Base-by-base conservation (phyloP, 2,797 vertebrate species). In the Tarsius wallacei region DNA sequence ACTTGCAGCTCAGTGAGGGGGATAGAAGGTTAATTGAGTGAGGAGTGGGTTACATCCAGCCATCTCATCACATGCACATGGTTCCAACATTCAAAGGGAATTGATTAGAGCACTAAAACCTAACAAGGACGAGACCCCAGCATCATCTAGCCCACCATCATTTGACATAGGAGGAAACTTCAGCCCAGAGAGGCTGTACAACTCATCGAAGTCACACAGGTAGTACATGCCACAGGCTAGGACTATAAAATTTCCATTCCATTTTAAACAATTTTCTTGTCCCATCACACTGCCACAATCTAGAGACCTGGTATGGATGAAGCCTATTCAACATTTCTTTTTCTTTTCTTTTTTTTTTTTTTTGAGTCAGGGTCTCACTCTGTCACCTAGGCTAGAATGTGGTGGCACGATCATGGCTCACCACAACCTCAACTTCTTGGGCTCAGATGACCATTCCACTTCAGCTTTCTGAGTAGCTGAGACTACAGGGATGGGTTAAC, bases 151-250 rank as follows among this genome's bases (percentile, higher is more conserved):
- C 12, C 13, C 11, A 5, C 21, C 36, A 0, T 49, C 70, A 3
- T 12, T n/a, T 14, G 55, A 42, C 16, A 21, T 1, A 0, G 2
- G n/a, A 87, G 57, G 42, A 91, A 49, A 57, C 10, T 7, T 36
- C 55, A 64, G 22, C 3, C 55, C 80, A 59, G 74, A 83, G 53
- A 64, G 33, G 76, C 6, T 59, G 66, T 28, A 13, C 17, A 73
- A 53, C 26, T 14, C 0, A 9, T 64, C 26, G 31, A 71, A 87
- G 51, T 70, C 86, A 96, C 49, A 78, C 42, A 49, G 53, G 19
- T 0, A 22, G 8, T 33, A 14, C 51, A 16, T 0, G n/a, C 5
- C n/a, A 63, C 36, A 17, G 47, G 11, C 6, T 0, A 57, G 59
- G 28, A 26, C 53, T 26, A 19, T 4, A 77, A 51, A 59, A 14